Evolutionary conservation across 2,797 vertebrate genomes (phyloP), one percentile per base, ranked within the genome.

Genomic region (Xerus rutilus): DNA sequence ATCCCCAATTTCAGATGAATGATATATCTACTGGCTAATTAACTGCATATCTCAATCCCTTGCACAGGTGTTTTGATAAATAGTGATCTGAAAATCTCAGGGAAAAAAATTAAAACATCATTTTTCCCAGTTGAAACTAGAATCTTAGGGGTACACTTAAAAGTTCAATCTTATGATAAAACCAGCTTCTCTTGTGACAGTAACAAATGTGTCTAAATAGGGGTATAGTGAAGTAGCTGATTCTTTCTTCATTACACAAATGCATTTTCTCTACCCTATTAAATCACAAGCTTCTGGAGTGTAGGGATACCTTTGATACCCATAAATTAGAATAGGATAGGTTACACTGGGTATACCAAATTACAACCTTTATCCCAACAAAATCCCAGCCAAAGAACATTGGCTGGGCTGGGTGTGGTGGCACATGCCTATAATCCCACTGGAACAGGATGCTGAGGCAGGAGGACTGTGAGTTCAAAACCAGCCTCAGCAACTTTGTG

Each of bases 231-330:
- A 91, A 72, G 21, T 73, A 45, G 7, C 47, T 76, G 35, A 10
- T 57, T 89, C 35, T 62, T 74, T 49, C 87, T 87, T 93, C n/a
- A 69, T 93, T 86, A 74, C 74, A 30, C 28, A 91, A 96, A 84
- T 76, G 1, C 3, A 76, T 93, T 47, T 88, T 90, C 49, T 78
- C 49, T 92, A 25, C 17, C 23, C 32, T 45, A 21, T 64, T 57
- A 74, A n/a, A 73, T 69, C 32, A 25, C 47, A 89, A 76, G 54
- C 72, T 57, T 47, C 85, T 35, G 73, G 39, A 77, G 2, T 65
- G n/a, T 39, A 65, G 74, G 43, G 7, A 54, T 81, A 62, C 25
- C 43, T 69, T 25, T 83, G 62, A 77, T 43, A 7, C 11, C 5
- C 39, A 64, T 10, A 25, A 90, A 87, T 86, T 30, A 86, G 62